Evolutionary conservation across 1,140 invertebrate species (phyloP).

Genomic region (Ips nitidus): DNA sequence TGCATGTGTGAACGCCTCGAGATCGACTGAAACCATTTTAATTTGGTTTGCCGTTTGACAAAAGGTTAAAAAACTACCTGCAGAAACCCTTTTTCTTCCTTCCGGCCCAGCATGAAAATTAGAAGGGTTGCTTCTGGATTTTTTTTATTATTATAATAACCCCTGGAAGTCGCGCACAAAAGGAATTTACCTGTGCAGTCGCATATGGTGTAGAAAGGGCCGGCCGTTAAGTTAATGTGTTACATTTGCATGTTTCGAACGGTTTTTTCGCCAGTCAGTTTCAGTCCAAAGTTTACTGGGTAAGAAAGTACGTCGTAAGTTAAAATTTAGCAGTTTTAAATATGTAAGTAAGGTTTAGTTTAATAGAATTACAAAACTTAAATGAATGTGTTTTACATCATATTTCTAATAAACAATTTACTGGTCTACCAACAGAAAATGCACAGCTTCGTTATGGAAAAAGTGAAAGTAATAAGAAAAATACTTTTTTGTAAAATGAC

Average conservation of each 20-base stretch:
- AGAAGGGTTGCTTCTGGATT: constrained; percentile 48
- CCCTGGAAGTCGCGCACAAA: constrained; percentile 31
- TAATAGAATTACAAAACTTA: too few species aligned
- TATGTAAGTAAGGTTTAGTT: too few species aligned
- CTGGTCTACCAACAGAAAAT: too few species aligned
- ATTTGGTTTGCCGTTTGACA: constrained; percentile 36
- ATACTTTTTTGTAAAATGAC: too few species aligned
- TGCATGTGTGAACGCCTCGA: constrained; percentile 47
- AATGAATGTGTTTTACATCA: too few species aligned
- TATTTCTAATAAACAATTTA: too few species aligned
- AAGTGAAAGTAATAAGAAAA: too few species aligned
- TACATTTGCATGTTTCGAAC: constrained; percentile 28
- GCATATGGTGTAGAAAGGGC: constrained; percentile 36
- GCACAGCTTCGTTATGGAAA: too few species aligned
- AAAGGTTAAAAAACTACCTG: constrained; percentile 49
- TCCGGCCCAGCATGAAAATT: constrained; percentile 39
- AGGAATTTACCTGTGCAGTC: constrained; percentile 46
- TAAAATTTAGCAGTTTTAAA: too few species aligned
- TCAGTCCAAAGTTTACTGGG: too few species aligned
- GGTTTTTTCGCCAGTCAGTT: background rate
- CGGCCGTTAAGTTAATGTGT: constrained; percentile 26
- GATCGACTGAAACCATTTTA: constrained; percentile 47
- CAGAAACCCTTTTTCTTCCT: constrained; percentile 50
- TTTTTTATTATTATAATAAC: constrained; percentile 43
- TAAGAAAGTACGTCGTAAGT: too few species aligned